phyloP scores from a whole-genome alignment of 2,888 invertebrate genomes.

The Lingula anatina region DNA sequence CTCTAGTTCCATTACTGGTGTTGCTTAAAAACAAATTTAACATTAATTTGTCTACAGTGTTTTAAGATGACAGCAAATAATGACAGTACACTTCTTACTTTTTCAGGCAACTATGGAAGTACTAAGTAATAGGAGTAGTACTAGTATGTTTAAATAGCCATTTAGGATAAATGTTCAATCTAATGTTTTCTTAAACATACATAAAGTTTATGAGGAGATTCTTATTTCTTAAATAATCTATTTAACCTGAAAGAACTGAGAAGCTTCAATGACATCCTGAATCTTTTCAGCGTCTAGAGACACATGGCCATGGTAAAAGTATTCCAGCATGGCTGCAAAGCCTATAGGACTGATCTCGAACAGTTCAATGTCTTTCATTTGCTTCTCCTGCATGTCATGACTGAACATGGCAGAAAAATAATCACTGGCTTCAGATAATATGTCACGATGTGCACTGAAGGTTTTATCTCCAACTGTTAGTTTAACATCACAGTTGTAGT shows the following conservation, averaged over 20 bases:
- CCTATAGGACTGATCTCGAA: slow-evolving; percentile 44
- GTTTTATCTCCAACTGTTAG: slow-evolving; percentile 41
- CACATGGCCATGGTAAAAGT: slow-evolving; percentile 51
- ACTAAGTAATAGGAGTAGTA: too few species aligned
- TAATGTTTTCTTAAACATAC: too few species aligned
- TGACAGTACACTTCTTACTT: too few species aligned
- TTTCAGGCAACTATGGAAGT: too few species aligned
- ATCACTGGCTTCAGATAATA: slow-evolving; percentile 44
- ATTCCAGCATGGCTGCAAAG: slow-evolving; percentile 46
- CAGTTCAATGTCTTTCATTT: slow-evolving; percentile 40
- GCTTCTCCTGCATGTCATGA: slow-evolving; percentile 48
- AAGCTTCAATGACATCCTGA: slow-evolving; percentile 44
- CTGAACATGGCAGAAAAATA: slow-evolving; percentile 51
- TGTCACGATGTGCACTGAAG: slow-evolving; percentile 47
- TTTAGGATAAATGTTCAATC: too few species aligned
- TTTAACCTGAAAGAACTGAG: not conserved
- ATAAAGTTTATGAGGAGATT: not conserved
- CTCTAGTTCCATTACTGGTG: too few species aligned
- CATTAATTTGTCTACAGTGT: too few species aligned
- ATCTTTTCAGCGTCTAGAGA: slow-evolving; percentile 39
- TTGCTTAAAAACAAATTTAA: too few species aligned
- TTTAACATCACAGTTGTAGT: slow-evolving; percentile 48
- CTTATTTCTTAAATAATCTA: not conserved
- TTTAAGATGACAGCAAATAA: too few species aligned
- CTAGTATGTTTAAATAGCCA: too few species aligned